phyloP scores from a whole-genome alignment of 2,888 invertebrate genomes.

The Lochmaea crataegi region DNA sequence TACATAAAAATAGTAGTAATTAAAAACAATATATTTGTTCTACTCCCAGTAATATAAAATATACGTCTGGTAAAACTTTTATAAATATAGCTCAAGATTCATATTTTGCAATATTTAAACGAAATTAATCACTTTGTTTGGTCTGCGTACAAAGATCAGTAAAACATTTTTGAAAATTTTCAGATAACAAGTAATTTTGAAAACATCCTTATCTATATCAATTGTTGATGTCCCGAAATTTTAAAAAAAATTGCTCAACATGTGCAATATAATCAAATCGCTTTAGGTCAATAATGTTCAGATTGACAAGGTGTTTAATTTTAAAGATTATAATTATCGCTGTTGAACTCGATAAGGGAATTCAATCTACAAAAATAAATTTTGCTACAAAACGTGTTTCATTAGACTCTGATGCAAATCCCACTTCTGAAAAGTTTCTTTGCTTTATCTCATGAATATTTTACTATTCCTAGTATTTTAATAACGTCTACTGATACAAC shows the following conservation, averaged over 20 bases:
- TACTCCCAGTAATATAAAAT: not conserved
- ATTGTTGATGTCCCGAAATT: not conserved
- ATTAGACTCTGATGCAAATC: no score
- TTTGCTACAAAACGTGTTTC: no score
- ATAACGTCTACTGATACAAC: not conserved
- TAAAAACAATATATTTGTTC: no score
- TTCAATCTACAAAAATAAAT: no score
- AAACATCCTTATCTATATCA: not conserved
- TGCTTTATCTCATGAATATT: not conserved
- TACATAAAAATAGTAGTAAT: no score
- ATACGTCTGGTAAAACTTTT: not conserved
- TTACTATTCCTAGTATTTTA: not conserved
- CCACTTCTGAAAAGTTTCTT: no score
- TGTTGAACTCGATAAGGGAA: no score
- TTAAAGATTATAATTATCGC: no score
- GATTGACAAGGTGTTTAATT: not conserved
- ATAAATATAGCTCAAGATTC: not conserved
- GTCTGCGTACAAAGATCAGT: not conserved
- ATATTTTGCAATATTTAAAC: not conserved
- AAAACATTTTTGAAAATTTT: not conserved
- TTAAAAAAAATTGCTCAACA: not conserved
- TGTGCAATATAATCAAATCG: not conserved
- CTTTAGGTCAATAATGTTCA: not conserved
- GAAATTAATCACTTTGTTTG: not conserved
- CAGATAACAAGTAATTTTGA: not conserved